Conservation (phyloP, 1,140 invertebrate species). For the Bombus balteatus region DNA sequence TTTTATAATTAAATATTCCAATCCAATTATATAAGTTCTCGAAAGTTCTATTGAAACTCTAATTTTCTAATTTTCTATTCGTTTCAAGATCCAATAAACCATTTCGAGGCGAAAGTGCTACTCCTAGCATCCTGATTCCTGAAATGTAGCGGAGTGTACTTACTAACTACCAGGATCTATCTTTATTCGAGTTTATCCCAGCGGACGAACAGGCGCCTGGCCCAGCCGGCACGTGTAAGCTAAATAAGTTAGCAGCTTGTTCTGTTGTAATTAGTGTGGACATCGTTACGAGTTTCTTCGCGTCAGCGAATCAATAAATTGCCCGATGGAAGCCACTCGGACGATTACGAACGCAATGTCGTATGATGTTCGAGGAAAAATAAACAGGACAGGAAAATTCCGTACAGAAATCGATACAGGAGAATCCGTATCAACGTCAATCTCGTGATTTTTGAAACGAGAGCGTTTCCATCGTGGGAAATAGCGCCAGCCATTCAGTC, state of each 20-base stretch:
- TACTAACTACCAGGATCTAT: slow-evolving; percentile 53
- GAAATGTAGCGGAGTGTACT: background rate
- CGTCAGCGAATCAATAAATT: slow-evolving; percentile 52
- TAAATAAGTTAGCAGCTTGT: slow-evolving; percentile 61
- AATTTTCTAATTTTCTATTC: background rate
- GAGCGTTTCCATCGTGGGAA: background rate
- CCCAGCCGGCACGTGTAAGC: slow-evolving; percentile 44
- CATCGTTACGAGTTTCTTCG: slow-evolving; percentile 45
- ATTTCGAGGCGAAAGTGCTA: too few species aligned
- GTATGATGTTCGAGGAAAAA: too few species aligned
- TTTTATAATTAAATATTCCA: too few species aligned
- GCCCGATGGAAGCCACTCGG: background rate
- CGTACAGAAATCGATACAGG: background rate
- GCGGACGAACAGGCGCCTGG: slow-evolving; percentile 26
- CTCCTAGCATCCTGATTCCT: background rate
- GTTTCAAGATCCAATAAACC: background rate
- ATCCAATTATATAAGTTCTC: background rate
- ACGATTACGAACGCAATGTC: slow-evolving; percentile 29
- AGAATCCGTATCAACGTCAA: background rate
- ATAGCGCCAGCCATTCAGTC: background rate
- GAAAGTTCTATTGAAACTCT: background rate
- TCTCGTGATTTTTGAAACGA: background rate
- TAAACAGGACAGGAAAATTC: background rate
- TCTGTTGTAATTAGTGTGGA: slow-evolving; percentile 57
- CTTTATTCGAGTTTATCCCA: slow-evolving; percentile 37